Percentiles rank a stretch among this genome's conserved stretches.
These are phyloP conservation scores for Danio jaintianensis DNA, from an alignment of 2,797 vertebrate species.

Conservation along the genomic window DNA sequence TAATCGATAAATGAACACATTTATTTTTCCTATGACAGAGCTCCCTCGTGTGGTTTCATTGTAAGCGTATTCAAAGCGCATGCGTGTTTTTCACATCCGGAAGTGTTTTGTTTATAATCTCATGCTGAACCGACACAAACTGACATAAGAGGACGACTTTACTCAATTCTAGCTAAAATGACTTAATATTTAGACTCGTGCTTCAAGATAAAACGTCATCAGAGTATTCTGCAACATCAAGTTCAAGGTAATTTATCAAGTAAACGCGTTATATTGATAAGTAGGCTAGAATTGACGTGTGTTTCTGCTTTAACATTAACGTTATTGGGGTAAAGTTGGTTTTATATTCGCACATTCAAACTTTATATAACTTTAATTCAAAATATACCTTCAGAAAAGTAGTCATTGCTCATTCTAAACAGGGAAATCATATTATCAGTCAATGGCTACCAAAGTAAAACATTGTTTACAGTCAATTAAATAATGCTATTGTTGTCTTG, in stretches of 20 bases:
- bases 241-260: constrained; percentile 12
- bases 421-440: no score
- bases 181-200: neutral
- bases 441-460: no score
- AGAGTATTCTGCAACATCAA: neutral
- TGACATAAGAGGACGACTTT: neutral
- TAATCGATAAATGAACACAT: neutral
- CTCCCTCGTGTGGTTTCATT: neutral
- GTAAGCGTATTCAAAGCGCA: neutral
- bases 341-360: no score
- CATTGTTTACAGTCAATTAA: no score
- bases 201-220: neutral
- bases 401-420: no score
- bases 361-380: no score
- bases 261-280: neutral
- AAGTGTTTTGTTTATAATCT: neutral
- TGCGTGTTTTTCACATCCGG: constrained; percentile 8
- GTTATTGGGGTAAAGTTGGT: no score
- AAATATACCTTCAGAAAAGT: no score
- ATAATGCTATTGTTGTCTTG: no score
- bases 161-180: neutral
- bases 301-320: no score
- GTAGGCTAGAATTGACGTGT: no score
- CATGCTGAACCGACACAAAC: neutral
- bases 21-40: neutral